Evolutionary conservation across 2,888 invertebrate genomes (phyloP), one percentile per base, ranked within the genome.

Genomic region (Drosophila suboccidentalis): DNA sequence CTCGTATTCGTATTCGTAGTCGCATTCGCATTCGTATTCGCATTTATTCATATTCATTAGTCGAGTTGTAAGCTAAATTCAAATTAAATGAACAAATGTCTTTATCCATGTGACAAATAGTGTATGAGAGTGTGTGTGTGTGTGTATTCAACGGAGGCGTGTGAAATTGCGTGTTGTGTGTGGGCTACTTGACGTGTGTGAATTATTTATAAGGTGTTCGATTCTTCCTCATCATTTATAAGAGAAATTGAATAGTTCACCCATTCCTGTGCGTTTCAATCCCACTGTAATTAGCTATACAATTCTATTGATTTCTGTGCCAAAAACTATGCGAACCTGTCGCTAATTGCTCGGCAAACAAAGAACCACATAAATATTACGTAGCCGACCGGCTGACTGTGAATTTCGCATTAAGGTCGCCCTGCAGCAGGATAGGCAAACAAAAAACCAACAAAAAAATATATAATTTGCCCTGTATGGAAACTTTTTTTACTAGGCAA

Each of bases 251-350:
- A 44, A 43, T 55, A 34, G 19, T 50, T 19, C 13, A 13, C 8
- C 4, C 32, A 50, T 32, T 39, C n/a, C 44, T 22, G 19, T 8
- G 22, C 8, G 26, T 4, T 22, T 4, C 22, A 4, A 8, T 22
- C 13, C 17, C 29, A 13, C 13, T 29, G 26, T 58, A 58, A 58
- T 58, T 47, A 58, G 47, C 47, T 17, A 34, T 54, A 32, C 11
- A 36, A 26, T 44, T 39, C 29, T 67, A 75, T 75, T 75, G 79
- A 75, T 75, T 79, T 74, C 63, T 50, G 43, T 58, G 44, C 55
- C 26, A 61, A 54, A 47, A 54, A 54, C 36, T 43, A 43, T 54
- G 39, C 54, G 51, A 36, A 61, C 58, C 41, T 41, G 34, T 59
- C 53, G 54, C 61, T 79, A 79, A 79, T 79, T 79, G 51, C 60